Percentiles rank a stretch among this genome's conserved stretches.
Evolutionary conservation across 2,113 vertebrate species (phyloP).

Genomic region (Opisthocomus hoazin): DNA sequence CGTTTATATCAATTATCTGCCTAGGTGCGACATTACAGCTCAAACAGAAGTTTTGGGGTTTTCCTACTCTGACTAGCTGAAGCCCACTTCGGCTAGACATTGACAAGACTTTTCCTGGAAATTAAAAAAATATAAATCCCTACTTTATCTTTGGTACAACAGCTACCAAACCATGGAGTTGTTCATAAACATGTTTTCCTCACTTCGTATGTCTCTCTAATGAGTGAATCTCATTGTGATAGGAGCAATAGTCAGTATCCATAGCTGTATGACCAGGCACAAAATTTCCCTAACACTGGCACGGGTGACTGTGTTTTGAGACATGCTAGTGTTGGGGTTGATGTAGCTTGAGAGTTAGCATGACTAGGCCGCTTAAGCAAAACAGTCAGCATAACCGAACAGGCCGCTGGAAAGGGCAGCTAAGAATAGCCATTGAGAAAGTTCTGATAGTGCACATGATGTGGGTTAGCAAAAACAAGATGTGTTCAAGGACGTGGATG

Average conservation of each 20-base stretch:
- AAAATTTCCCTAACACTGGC: not conserved
- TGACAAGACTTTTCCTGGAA: not conserved
- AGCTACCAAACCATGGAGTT: not conserved
- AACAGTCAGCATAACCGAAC: too few species aligned
- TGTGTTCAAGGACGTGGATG: too few species aligned
- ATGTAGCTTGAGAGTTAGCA: too few species aligned
- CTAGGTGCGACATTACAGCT: not conserved
- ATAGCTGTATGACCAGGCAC: not conserved
- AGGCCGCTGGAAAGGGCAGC: too few species aligned
- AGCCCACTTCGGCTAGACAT: not conserved
- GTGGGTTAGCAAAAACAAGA: too few species aligned
- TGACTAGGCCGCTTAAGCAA: too few species aligned
- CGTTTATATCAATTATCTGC: not conserved
- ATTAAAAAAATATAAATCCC: not conserved
- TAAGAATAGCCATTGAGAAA: too few species aligned
- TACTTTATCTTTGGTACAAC: not conserved
- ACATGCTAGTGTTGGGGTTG: rapidly evolving
- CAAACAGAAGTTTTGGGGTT: not conserved
- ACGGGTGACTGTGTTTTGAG: not conserved
- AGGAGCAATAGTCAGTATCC: not conserved
- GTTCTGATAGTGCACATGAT: too few species aligned
- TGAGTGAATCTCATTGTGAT: not conserved
- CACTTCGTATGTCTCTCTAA: not conserved
- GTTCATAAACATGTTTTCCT: not conserved
- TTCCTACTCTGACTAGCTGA: not conserved